Base-by-base conservation (phyloP, 2,888 invertebrate species). In the Sphaerophoria taeniata region DNA sequence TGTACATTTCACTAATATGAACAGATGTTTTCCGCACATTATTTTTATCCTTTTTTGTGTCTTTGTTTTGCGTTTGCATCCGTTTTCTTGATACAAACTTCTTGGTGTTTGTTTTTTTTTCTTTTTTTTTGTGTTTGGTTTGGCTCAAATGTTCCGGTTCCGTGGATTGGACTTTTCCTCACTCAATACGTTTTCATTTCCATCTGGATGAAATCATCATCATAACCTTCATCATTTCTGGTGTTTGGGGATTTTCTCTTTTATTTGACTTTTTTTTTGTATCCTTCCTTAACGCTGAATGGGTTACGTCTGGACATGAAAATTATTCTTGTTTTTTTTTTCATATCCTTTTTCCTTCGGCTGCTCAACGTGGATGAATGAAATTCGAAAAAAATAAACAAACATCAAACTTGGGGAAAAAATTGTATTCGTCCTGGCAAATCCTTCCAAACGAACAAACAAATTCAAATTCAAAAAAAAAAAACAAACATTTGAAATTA, bases 281-380 rank as follows among this genome's bases (percentile, higher is more conserved):
- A 72, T 63, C 58, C 74, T 73, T 78, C 12, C 53, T 36, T 56
- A 69, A 73, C 63, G 65, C 36, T 70, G 73, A 85, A 85, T 75
- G 69, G 76, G 80, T 85, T 85, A 73, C 76, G 51, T 31, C 65
- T 70, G 78, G 78, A 69, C 84, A 80, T 85, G 79, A 71, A 80
- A 72, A 80, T 79, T 71, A 51, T 88, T 88, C 33, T 84, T 77
- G 87, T 63, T 85, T 86, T 86, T 87, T 88, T 36, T 49, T 84
- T 14, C 86, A 80, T 60, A 53, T 49, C 74, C 55, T 24, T 43
- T 9, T 12, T 43, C 9, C 63, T 56, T 55, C 74, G 75, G 74
- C 74, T 73, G 58, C 63, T 63, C 16, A 11, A 16, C 51, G 49
- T 39, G 63, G 60, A 71, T 70, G 45, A 71, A 80, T 12, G 36